Percentiles rank a stretch among this genome's conserved stretches.
Evolutionary conservation across 1,140 invertebrate genomes (phyloP).

Genomic region (Drosophila trapezifrons): DNA sequence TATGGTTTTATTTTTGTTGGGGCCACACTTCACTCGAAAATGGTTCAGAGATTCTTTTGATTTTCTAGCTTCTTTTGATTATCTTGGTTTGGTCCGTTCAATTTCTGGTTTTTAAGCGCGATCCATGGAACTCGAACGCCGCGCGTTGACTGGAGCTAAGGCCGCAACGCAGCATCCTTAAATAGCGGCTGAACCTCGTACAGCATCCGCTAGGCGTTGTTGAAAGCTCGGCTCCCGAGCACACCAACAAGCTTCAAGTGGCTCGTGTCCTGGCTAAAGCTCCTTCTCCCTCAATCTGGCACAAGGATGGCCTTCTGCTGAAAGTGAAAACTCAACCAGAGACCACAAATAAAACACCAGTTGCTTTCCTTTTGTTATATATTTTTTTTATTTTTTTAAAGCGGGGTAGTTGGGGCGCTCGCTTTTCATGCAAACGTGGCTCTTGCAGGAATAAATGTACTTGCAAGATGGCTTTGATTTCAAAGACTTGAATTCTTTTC

Average conservation of each 20-base stretch:
- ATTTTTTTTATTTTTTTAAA: slow-evolving; percentile 38
- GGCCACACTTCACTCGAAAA: slow-evolving; percentile 25
- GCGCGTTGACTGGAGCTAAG: slow-evolving; percentile 81
- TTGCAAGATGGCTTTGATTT: slow-evolving; percentile 51
- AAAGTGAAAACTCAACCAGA: slow-evolving; percentile 4
- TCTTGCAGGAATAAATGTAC: slow-evolving; percentile 23
- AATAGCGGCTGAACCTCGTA: slow-evolving; percentile 60
- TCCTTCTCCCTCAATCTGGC: slow-evolving; percentile 13
- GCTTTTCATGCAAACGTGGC: slow-evolving; percentile 33
- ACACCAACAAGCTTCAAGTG: slow-evolving; percentile 17
- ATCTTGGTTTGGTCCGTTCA: slow-evolving; percentile 24
- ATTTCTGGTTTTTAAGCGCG: slow-evolving; percentile 56
- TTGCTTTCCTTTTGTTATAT: slow-evolving; percentile 25
- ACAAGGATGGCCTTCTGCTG: slow-evolving; percentile 6
- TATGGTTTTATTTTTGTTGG: too few species aligned
- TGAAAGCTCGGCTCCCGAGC: slow-evolving; percentile 43
- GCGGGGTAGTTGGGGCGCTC: slow-evolving; percentile 18
- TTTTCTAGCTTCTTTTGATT: slow-evolving; percentile 43
- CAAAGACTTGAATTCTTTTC: slow-evolving; percentile 51
- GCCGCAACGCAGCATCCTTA: slow-evolving; percentile 82
- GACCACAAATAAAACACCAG: slow-evolving; percentile 21
- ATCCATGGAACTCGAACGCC: slow-evolving; percentile 76
- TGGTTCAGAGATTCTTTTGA: slow-evolving; percentile 32
- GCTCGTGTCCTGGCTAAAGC: slow-evolving; percentile 59
- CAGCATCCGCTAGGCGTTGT: slow-evolving; percentile 63